Percentiles rank a stretch among this genome's conserved stretches.
Evolutionary conservation across 2,113 vertebrate genomes (phyloP).

Genomic region (Myotis brandtii): DNA sequence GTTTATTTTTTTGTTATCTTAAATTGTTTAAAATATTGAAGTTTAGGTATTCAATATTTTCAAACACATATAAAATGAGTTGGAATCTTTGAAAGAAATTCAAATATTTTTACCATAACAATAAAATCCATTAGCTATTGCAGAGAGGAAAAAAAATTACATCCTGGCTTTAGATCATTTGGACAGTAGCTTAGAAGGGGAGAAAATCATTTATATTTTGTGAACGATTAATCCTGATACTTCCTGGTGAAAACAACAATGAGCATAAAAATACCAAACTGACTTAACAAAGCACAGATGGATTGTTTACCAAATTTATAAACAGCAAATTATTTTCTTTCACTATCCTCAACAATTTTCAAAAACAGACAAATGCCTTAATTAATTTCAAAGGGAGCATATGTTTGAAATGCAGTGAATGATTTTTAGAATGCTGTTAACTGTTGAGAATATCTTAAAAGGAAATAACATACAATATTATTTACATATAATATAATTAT

Average conservation of each 20-base stretch:
- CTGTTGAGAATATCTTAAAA: not conserved
- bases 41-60: not conserved
- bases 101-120: not conserved
- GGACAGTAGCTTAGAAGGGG: not conserved
- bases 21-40: not conserved
- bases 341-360: not conserved
- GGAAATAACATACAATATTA: not conserved
- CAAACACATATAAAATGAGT: not conserved
- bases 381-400: constrained; percentile 15
- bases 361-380: not conserved
- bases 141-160: not conserved
- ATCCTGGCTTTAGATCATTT: not conserved
- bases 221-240: not conserved
- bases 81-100: constrained; percentile 31
- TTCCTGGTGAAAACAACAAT: not conserved
- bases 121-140: not conserved
- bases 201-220: not conserved
- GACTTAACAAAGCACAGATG: not conserved
- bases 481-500: not conserved
- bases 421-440: not conserved
- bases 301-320: constrained; percentile 16
- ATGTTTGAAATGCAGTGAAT: constrained; percentile 24
- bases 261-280: not conserved
- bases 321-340: constrained; percentile 35
- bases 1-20: not conserved